A percentile compares a stretch with the other conserved stretches of the same genome.
phyloP scores from a whole-genome alignment of 2,797 vertebrate genomes.

The Micrastur ruficollis region DNA sequence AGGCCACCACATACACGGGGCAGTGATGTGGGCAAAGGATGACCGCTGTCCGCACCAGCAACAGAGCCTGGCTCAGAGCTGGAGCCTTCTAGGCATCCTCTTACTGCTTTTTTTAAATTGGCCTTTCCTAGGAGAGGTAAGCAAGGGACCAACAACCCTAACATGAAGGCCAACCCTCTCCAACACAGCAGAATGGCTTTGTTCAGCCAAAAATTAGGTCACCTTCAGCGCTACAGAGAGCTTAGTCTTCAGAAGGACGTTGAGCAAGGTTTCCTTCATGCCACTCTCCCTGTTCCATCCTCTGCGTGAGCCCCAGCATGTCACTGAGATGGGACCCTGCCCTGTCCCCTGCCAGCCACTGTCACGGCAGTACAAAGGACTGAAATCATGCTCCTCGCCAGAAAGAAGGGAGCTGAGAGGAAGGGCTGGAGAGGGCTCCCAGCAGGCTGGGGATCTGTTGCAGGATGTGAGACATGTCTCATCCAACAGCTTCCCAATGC shows the following conservation, averaged over 20 bases:
- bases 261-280: background rate
- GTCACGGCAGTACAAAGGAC: background rate
- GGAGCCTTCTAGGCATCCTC: background rate
- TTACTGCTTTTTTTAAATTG: background rate
- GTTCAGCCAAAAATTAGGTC: background rate
- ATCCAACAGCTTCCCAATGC: background rate
- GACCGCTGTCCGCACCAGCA: background rate
- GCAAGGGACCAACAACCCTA: background rate
- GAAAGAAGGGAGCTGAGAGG: background rate
- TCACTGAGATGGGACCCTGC: background rate
- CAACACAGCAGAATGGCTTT: background rate
- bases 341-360: too few species aligned
- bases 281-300: accelerated
- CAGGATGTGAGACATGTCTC: accelerated
- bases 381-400: background rate
- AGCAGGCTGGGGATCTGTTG: background rate
- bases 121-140: background rate
- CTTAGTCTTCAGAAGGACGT: background rate
- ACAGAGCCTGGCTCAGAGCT: background rate
- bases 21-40: background rate
- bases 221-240: background rate
- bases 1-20: background rate
- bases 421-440: background rate
- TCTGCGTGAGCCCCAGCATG: background rate
- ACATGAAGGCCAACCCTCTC: background rate